Evolutionary conservation across 2,888 invertebrate genomes (phyloP), one percentile per base, ranked within the genome.

Genomic region (Hyposoter dolosus): DNA sequence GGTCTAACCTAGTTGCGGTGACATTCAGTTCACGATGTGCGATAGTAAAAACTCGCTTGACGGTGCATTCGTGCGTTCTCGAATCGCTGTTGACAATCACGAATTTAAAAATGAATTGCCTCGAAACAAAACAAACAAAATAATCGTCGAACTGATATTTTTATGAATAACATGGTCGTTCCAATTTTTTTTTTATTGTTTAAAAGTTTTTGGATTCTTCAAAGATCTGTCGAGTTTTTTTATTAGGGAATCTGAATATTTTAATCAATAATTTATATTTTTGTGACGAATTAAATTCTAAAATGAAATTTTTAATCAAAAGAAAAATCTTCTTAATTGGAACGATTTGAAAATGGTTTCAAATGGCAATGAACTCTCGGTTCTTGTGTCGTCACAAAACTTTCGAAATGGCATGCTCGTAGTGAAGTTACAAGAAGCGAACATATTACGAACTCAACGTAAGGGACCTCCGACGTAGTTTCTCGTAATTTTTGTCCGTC

Each of bases 401-500:
- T 89, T 89, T 89, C 89, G 88, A 89, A 89, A 88, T 84, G 75
- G 82, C 71, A 77, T 86, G 78, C 82, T 83, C 77, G 80, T 79
- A 68, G 43, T 28, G n/a, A 35, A 47, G 56, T 43, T 32, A 76
- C 6, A 50, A 65, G 43, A 53, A 81, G 40, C 19, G 7, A n/a
- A 53, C 32, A 63, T 72, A 50, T 56, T 66, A 79, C 69, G 66
- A 40, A 50, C 66, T 12, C 56, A 56, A 15, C 82, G 68, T 79
- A 90, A 90, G 90, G 87, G 89, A 88, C 69, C 89, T 87, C 81
- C 32, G 56, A 81, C 32, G 60, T 56, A 87, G 43, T 88, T 90
- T 90, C 89, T 88, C 89, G 90, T 90, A 90, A 90, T 90, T 90
- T 89, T 85, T 87, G 88, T 86, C 75, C 79, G 85, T 78, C 82